These are phyloP conservation scores for Bombyx mori DNA, from an alignment of 1,140 invertebrate genomes.

Conservation along the genomic window ASM3026992v2 NC_085112.1:11021501-11022000, in stretches of 20 bases:
- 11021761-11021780: slow-evolving; percentile 1
- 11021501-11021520: no score
- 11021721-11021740: slow-evolving; percentile 1
- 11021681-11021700: background rate
- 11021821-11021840: background rate
- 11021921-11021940: background rate
- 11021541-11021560: background rate
- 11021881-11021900: slow-evolving; percentile 3
- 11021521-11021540: background rate
- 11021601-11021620: slow-evolving; percentile 2
- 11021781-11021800: background rate
- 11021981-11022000: background rate
- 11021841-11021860: slow-evolving; percentile 4
- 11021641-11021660: background rate
- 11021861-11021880: slow-evolving; percentile 2
- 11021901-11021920: background rate
- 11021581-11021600: slow-evolving; percentile 1
- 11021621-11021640: background rate
- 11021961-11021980: background rate
- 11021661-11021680: background rate
- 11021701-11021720: slow-evolving; percentile 1
- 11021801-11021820: background rate
- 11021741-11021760: background rate
- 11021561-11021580: background rate
- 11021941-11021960: background rate